Conservation (phyloP, 2,113 vertebrate species). For the Pitta sordida region DNA sequence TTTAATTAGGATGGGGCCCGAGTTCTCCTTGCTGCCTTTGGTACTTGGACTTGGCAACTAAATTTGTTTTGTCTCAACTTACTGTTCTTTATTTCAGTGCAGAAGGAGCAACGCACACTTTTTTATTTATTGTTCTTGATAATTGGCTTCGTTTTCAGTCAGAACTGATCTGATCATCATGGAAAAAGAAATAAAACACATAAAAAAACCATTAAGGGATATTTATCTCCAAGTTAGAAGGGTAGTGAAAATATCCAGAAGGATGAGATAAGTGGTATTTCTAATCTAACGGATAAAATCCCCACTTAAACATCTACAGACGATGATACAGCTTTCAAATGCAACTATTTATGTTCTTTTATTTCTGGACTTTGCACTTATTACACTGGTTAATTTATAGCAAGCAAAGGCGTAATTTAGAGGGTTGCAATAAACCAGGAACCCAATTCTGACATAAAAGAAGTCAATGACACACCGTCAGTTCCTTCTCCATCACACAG, state of each 20-base stretch:
- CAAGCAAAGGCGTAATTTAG: conserved; percentile 28
- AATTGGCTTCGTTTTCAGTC: conserved; percentile 65
- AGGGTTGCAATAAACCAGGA: conserved; percentile 13
- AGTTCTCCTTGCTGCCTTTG: conserved; percentile 58
- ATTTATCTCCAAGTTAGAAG: conserved; percentile 66
- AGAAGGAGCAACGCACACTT: conserved; percentile 27
- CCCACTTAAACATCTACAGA: conserved; percentile 64
- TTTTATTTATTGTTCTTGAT: conserved; percentile 73
- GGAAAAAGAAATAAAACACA: conserved; percentile 69
- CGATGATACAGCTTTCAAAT: conserved; percentile 39
- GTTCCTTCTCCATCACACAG: rapidly evolving
- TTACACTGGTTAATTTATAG: conserved; percentile 48
- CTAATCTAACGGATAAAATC: conserved; percentile 63
- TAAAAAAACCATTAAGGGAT: conserved; percentile 65
- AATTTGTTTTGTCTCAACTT: conserved; percentile 59
- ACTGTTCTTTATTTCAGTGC: conserved; percentile 55
- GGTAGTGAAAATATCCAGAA: conserved; percentile 71
- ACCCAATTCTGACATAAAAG: background rate
- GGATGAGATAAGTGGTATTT: conserved; percentile 68
- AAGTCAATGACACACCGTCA: background rate
- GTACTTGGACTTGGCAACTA: conserved; percentile 65
- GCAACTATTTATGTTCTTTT: conserved; percentile 61
- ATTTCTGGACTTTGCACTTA: conserved; percentile 58
- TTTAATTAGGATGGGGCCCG: conserved; percentile 66
- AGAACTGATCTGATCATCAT: conserved; percentile 64